A percentile compares a stretch with the other conserved stretches of the same genome.
phyloP scores from a whole-genome alignment of 2,888 invertebrate genomes.

The Patella caerulea region DNA sequence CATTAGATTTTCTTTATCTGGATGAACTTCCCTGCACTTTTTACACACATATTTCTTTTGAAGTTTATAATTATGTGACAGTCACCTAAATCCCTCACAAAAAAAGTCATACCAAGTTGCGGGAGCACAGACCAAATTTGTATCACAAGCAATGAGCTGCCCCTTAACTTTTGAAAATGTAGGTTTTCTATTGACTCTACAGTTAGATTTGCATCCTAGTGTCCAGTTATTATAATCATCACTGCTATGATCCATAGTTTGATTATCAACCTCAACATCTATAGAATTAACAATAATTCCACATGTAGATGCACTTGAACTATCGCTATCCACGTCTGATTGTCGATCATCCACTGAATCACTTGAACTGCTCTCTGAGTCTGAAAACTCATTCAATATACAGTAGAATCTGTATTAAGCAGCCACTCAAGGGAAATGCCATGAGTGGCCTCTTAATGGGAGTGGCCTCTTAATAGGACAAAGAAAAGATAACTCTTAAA shows the following conservation, averaged over 20 bases:
- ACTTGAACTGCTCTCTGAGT: no score
- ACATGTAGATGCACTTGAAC: no score
- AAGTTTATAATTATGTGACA: neutral
- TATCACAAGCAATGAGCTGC: slow-evolving; percentile 20
- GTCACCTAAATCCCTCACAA: slow-evolving; percentile 22
- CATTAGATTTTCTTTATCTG: slow-evolving; percentile 6
- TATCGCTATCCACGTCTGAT: no score
- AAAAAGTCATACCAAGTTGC: slow-evolving; percentile 22
- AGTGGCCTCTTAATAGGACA: no score
- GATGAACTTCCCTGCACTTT: neutral
- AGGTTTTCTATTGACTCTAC: slow-evolving; percentile 14
- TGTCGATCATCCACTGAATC: no score
- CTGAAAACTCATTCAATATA: no score
- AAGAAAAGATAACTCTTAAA: no score
- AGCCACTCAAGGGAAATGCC: no score
- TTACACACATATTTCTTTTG: slow-evolving; percentile 15
- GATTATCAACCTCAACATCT: no score
- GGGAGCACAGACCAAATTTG: slow-evolving; percentile 18
- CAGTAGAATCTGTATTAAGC: no score
- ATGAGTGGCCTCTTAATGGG: no score
- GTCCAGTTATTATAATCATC: neutral
- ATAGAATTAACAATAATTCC: no score
- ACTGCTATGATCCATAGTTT: neutral
- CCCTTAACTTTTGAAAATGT: slow-evolving; percentile 22
- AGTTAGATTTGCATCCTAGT: slow-evolving; percentile 17